Percentiles rank a stretch among this genome's conserved stretches.
Evolutionary conservation across 2,113 vertebrate genomes (phyloP).

Genomic region (Ailurus styani): DNA sequence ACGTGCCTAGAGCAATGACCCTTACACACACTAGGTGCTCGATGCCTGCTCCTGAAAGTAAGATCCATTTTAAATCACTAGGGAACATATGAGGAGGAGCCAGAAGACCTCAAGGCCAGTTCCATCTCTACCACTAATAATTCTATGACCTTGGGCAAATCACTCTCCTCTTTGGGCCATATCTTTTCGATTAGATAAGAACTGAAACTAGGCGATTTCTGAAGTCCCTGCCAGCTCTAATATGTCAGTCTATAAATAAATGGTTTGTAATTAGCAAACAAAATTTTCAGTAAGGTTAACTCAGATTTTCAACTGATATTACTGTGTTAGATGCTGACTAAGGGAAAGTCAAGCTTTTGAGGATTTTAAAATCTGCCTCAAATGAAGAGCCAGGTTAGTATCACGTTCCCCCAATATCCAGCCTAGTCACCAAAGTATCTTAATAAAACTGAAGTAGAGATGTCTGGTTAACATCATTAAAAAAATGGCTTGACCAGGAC

Average conservation of each 20-base stretch:
- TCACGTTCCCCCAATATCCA: neutral
- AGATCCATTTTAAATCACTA: slow-evolving; percentile 18
- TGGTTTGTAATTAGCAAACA: slow-evolving; percentile 36
- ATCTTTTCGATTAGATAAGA: slow-evolving; percentile 1
- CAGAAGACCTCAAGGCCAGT: neutral
- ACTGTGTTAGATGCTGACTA: neutral
- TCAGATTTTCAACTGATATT: slow-evolving; percentile 18
- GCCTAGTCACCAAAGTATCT: neutral
- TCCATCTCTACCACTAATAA: neutral
- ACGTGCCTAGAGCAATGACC: neutral
- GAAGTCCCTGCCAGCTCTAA: neutral
- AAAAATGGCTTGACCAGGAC: neutral
- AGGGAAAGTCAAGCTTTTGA: neutral
- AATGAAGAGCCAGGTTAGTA: neutral
- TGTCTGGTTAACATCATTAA: slow-evolving; percentile 20
- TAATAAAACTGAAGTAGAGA: slow-evolving; percentile 31
- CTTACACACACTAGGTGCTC: neutral
- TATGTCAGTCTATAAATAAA: slow-evolving; percentile 11
- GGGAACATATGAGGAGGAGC: neutral
- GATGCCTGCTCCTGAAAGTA: neutral
- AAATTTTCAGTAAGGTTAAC: slow-evolving; percentile 14
- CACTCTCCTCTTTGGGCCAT: slow-evolving; percentile 15
- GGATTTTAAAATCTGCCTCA: slow-evolving; percentile 18
- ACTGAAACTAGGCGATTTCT: slow-evolving; percentile 19
- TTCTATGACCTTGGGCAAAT: slow-evolving; percentile 13